Percentiles rank a stretch among this genome's conserved stretches.
Conservation (phyloP, 2,888 invertebrate species). For the Mactromeris polynyma region DNA sequence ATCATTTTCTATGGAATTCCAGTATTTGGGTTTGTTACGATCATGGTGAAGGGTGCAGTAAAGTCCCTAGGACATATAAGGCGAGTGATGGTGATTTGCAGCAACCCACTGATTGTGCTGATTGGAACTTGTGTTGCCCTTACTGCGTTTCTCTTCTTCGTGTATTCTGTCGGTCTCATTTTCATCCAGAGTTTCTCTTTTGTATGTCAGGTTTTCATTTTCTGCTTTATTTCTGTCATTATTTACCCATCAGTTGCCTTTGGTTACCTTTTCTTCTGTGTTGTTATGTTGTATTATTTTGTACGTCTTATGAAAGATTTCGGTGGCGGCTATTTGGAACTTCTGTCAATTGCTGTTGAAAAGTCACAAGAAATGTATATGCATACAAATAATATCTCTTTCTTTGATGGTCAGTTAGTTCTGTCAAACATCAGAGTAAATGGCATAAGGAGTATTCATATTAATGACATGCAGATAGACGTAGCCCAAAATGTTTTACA, state of each 20-base stretch:
- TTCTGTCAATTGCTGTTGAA: not conserved
- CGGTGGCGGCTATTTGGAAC: not conserved
- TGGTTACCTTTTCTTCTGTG: not conserved
- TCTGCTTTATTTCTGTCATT: slow-evolving; percentile 18
- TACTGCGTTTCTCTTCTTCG: not conserved
- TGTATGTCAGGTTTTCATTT: not conserved
- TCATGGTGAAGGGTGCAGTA: slow-evolving; percentile 45
- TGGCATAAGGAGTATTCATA: not conserved
- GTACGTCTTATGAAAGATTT: slow-evolving; percentile 10
- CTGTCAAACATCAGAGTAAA: slow-evolving; percentile 2
- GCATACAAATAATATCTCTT: not conserved
- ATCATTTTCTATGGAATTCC: slow-evolving; percentile 46
- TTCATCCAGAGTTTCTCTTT: slow-evolving; percentile 2
- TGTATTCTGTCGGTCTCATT: slow-evolving; percentile 1
- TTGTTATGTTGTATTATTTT: slow-evolving; percentile 15
- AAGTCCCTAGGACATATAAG: not conserved
- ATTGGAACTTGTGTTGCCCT: not conserved
- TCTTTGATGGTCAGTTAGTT: not conserved
- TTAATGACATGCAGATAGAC: slow-evolving; percentile 7
- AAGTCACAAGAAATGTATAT: not conserved
- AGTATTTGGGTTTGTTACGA: slow-evolving; percentile 30
- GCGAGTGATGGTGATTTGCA: not conserved
- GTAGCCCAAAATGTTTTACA: not conserved
- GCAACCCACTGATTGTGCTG: not conserved
- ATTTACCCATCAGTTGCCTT: slow-evolving; percentile 17